phyloP scores from a whole-genome alignment of 2,888 invertebrate species.

The Cephus runcator region DNA sequence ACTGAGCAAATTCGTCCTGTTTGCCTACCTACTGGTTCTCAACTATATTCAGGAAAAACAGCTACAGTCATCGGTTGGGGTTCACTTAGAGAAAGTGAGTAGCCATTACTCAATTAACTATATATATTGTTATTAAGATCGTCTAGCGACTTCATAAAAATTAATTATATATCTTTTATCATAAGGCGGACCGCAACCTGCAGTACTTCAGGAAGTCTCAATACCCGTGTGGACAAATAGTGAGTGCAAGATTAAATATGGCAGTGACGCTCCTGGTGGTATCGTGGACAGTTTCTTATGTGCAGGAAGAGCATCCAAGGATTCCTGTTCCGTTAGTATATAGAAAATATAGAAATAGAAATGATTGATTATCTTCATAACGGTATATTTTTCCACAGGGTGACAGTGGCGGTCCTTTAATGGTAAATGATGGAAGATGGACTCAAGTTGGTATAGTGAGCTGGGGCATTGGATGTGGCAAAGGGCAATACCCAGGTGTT shows the following conservation, averaged over 20 bases:
- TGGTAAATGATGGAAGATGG: constrained; percentile 83
- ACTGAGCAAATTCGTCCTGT: constrained; percentile 79
- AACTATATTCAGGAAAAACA: constrained; percentile 75
- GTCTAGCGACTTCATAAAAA: constrained; percentile 1
- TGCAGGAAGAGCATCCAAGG: constrained; percentile 84
- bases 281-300: constrained; percentile 90
- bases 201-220: constrained; percentile 83
- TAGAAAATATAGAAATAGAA: constrained; percentile 21
- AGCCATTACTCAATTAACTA: constrained; percentile 8
- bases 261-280: constrained; percentile 87
- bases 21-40: constrained; percentile 75
- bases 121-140: not conserved
- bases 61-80: constrained; percentile 93
- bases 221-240: constrained; percentile 86
- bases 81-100: constrained; percentile 80
- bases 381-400: constrained; percentile 70
- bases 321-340: constrained; percentile 87
- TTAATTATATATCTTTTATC: not conserved
- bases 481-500: constrained; percentile 91
- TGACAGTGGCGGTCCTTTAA: constrained; percentile 89
- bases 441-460: constrained; percentile 89
- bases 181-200: constrained; percentile 83
- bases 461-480: constrained; percentile 93
- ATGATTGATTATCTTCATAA: constrained; percentile 1
- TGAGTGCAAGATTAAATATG: constrained; percentile 84